Evolutionary conservation across 1,140 invertebrate species (phyloP).

Genomic region (Brachionus rotundiformis): DNA sequence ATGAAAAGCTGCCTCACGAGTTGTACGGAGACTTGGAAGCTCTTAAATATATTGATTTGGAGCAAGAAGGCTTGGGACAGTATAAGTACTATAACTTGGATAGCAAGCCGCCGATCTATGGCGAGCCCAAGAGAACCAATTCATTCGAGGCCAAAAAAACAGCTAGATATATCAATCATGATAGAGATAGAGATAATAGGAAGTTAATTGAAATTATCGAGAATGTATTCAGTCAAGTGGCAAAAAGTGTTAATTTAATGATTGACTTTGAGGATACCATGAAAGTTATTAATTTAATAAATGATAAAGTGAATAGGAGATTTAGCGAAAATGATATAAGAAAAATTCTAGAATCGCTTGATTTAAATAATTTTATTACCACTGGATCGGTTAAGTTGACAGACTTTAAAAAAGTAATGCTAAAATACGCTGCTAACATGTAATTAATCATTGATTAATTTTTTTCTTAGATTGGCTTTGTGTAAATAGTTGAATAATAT

Average conservation of each 20-base stretch:
- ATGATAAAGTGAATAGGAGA: not conserved
- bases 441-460: not conserved
- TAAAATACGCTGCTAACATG: not conserved
- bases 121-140: not conserved
- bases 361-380: constrained; percentile 41
- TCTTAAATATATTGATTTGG: constrained; percentile 19
- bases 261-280: constrained; percentile 29
- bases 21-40: constrained; percentile 40
- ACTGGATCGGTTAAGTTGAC: not conserved
- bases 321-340: constrained; percentile 25
- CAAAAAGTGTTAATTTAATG: not conserved
- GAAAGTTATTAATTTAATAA: constrained; percentile 27
- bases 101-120: not conserved
- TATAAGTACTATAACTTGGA: constrained; percentile 6
- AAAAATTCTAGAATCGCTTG: constrained; percentile 1
- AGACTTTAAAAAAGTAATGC: not conserved
- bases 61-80: constrained; percentile 10
- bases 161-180: not conserved
- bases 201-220: not conserved
- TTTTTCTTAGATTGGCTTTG: too few relatives aligned
- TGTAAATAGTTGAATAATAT: too few relatives aligned
- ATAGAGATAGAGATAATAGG: not conserved
- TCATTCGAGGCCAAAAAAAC: too few relatives aligned
- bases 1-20: not conserved
- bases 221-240: not conserved